Evolutionary conservation across 2,113 vertebrate genomes (phyloP).

Genomic region (Lamprologus lemairii): DNA sequence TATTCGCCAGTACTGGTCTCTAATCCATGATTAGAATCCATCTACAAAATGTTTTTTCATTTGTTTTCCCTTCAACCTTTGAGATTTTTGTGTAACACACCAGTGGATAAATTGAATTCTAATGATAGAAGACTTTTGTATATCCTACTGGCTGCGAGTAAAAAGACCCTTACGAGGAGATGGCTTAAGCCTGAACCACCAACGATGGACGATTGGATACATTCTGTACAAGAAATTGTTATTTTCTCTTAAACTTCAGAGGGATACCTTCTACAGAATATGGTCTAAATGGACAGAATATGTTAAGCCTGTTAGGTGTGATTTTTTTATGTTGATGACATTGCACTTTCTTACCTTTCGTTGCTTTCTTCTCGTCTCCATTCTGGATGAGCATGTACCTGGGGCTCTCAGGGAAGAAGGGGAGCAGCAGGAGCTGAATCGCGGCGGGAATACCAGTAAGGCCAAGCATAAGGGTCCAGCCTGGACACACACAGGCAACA

Average conservation of each 20-base stretch:
- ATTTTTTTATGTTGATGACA: not conserved
- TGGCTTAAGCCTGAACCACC: not conserved
- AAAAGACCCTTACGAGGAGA: not conserved
- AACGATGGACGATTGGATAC: not conserved
- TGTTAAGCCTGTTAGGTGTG: not conserved
- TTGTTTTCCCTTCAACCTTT: not conserved
- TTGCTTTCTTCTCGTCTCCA: conserved; percentile 68
- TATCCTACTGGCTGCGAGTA: not conserved
- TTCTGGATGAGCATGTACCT: conserved; percentile 85
- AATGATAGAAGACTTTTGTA: not conserved
- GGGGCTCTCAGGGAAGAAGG: conserved; percentile 89
- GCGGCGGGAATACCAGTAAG: conserved; percentile 82
- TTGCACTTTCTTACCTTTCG: conserved; percentile 56
- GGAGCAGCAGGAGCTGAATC: conserved; percentile 78
- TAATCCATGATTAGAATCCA: fast-evolving
- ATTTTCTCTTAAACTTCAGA: not conserved
- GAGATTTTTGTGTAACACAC: not conserved
- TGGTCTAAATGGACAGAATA: fast-evolving
- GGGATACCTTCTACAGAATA: not conserved
- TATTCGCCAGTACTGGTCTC: not conserved
- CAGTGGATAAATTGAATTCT: not conserved
- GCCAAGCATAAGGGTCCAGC: conserved; percentile 83
- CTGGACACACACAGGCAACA: conserved; percentile 54
- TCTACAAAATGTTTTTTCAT: not conserved
- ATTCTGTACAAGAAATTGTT: not conserved